Evolutionary conservation across 37 sponge, comb jelly and placozoan species (phyloP).

Genomic region (Hexactinellida sp.): DNA sequence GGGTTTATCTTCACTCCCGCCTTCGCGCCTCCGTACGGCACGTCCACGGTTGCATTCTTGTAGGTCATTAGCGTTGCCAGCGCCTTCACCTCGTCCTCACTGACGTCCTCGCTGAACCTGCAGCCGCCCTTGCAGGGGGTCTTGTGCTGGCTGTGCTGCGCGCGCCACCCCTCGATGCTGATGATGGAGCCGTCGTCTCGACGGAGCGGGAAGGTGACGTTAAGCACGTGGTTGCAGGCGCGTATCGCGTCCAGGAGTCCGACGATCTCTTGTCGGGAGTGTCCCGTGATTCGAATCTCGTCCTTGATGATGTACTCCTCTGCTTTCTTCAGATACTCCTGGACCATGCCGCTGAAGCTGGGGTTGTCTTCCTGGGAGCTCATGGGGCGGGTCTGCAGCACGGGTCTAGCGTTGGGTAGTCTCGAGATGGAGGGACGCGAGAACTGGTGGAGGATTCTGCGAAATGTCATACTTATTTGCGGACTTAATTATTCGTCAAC

Average conservation of each 20-base stretch:
- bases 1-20: constrained; percentile 94
- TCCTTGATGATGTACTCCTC: constrained; percentile 8
- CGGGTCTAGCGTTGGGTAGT: not conserved
- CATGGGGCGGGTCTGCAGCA: not conserved
- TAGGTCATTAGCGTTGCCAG: constrained; percentile 95
- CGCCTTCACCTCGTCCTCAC: constrained; percentile 87
- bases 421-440: not conserved
- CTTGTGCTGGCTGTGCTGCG: constrained; percentile 94
- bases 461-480: not conserved
- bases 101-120: constrained; percentile 72
- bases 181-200: constrained; percentile 71
- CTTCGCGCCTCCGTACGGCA: constrained; percentile 97
- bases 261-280: not conserved
- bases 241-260: constrained; percentile 62
- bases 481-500: not conserved
- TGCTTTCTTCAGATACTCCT: constrained; percentile 4
- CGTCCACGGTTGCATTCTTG: constrained; percentile 96
- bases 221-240: constrained; percentile 75
- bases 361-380: constrained; percentile 6
- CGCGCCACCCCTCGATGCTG: constrained; percentile 77
- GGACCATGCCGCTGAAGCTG: not conserved
- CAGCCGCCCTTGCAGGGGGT: constrained; percentile 92
- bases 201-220: constrained; percentile 54
- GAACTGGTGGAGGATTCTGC: not conserved
- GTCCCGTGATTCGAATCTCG: not conserved